Conservation (phyloP, 2,113 vertebrate genomes). For the Barnardius zonarius region DNA sequence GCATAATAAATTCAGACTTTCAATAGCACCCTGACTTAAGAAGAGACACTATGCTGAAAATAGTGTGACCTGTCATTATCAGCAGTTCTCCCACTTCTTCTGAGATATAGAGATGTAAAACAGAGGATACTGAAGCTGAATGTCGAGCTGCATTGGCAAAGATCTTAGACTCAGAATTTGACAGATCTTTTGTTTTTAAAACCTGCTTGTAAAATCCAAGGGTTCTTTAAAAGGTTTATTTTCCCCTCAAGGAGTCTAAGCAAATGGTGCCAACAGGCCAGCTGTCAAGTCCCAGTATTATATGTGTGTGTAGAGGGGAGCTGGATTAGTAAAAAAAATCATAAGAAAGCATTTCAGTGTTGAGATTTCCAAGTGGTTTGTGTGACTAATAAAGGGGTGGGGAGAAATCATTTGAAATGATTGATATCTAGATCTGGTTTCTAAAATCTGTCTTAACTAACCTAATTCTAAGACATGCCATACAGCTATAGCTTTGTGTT, state of each 20-base stretch:
- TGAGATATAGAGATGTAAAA: not conserved
- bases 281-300: constrained; percentile 22
- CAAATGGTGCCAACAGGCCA: constrained; percentile 29
- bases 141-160: not conserved
- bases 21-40: not conserved
- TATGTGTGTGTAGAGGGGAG: not conserved
- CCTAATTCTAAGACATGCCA: not conserved
- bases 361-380: not conserved
- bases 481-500: not conserved
- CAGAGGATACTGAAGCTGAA: not conserved
- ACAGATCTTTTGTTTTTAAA: constrained; percentile 51
- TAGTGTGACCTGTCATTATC: not conserved
- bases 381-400: not conserved
- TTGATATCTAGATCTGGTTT: not conserved
- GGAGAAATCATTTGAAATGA: not conserved
- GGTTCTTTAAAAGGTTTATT: constrained; percentile 41
- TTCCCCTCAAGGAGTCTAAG: constrained; percentile 33
- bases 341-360: not conserved
- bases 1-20: not conserved
- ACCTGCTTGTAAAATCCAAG: constrained; percentile 32
- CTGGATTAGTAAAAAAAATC: constrained; percentile 1
- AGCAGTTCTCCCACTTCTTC: not conserved
- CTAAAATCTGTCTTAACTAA: not conserved
- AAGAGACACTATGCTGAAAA: not conserved
- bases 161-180: not conserved